A percentile compares a stretch with the other conserved stretches of the same genome.
Conservation (phyloP, 2,113 vertebrate species). For the Microcebus tavaratra region DNA sequence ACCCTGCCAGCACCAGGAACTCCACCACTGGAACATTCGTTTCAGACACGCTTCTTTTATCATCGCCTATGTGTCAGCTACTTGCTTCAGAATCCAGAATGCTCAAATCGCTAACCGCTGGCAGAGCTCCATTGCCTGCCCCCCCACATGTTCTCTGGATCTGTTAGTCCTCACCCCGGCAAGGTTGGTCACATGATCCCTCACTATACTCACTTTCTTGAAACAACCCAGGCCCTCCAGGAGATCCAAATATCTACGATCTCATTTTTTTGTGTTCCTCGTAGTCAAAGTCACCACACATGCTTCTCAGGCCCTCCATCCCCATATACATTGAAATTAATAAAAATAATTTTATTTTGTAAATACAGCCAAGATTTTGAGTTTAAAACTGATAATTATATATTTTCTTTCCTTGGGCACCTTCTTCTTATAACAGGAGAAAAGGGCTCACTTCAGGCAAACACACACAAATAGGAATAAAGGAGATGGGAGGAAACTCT, state of each 20-base stretch:
- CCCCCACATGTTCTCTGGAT: background rate
- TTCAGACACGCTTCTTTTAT: background rate
- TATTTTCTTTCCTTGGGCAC: background rate
- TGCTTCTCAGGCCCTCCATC: background rate
- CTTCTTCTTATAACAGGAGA: background rate
- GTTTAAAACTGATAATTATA: background rate
- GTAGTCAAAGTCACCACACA: background rate
- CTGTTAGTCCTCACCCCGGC: background rate
- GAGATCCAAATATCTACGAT: background rate
- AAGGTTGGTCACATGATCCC: background rate
- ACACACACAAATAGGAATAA: background rate
- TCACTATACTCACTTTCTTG: background rate
- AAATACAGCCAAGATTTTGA: background rate
- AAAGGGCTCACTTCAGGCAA: background rate
- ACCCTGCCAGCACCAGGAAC: background rate
- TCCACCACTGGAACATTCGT: background rate
- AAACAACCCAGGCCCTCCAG: background rate
- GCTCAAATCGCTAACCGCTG: background rate
- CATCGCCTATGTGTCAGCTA: background rate
- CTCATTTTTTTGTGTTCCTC: background rate
- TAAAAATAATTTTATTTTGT: background rate
- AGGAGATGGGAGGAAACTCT: background rate
- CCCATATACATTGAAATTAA: background rate
- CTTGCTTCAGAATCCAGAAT: background rate
- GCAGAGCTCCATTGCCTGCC: background rate